Evolutionary conservation across 2,888 invertebrate genomes (phyloP).

Genomic region (Drosophila kuntzei): DNA sequence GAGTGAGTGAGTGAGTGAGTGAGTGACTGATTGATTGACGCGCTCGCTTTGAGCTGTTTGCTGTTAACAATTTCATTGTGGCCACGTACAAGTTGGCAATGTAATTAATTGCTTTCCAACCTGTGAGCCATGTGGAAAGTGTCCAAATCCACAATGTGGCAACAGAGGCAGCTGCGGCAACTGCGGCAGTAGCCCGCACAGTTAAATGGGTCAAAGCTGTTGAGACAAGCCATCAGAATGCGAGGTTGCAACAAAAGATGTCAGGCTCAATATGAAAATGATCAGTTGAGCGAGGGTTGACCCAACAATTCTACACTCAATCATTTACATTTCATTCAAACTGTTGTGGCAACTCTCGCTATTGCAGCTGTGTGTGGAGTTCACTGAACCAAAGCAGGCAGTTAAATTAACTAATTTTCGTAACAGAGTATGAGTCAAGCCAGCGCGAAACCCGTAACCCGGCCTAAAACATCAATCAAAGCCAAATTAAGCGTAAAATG

Average conservation of each 20-base stretch:
- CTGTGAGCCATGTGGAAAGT: constrained; percentile 56
- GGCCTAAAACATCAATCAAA: constrained; percentile 75
- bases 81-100: constrained; percentile 73
- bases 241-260: constrained; percentile 57
- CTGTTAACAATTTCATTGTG: constrained; percentile 78
- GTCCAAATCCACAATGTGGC: constrained; percentile 72
- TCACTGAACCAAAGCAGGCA: constrained; percentile 48
- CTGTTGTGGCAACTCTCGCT: constrained; percentile 23
- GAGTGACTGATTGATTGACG: constrained; percentile 73
- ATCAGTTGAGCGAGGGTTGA: constrained; percentile 20
- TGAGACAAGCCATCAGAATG: constrained; percentile 42
- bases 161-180: constrained; percentile 12
- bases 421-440: constrained; percentile 31
- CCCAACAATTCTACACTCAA: background rate
- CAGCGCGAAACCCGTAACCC: constrained; percentile 24
- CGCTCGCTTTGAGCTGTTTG: constrained; percentile 43
- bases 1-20: constrained; percentile 30
- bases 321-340: background rate
- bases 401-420: constrained; percentile 52
- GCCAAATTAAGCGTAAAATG: constrained; percentile 79
- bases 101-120: constrained; percentile 77
- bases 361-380: constrained; percentile 31
- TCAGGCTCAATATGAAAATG: constrained; percentile 60
- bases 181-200: constrained; percentile 16
- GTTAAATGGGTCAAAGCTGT: constrained; percentile 34